Evolutionary conservation across 2,113 vertebrate species (phyloP), one percentile per base, ranked within the genome.

Genomic region (Chaetodon trifascialis): DNA sequence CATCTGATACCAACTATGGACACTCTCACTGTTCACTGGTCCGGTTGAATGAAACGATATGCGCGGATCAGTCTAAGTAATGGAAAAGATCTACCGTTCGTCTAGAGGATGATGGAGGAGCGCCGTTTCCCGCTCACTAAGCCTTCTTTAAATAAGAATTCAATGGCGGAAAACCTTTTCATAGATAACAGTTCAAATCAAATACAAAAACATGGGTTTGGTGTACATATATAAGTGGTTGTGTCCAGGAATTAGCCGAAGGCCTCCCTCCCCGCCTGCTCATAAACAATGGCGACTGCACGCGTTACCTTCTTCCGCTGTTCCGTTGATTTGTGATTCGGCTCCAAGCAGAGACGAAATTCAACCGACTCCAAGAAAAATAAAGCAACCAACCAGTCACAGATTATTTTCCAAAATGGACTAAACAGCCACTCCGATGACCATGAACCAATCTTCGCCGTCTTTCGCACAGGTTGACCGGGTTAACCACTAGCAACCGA

Each of bases 241-340:
- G 19, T n/a, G 79, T 21, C 30, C 46, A 19, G 1, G 25, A 47
- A 58, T 66, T 70, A 76, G 5, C 0, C 10, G 14, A 55, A 74
- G 86, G 87, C 90, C 90, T 77, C 7, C 10, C 21, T n/a, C 23
- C 12, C 44, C 11, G 60, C 79, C 79, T 72, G 78, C 76, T 42
- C 70, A 86, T 85, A 87, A 93, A 93, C 93, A 94, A 94, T 92
- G 93, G 93, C 92, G 85, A 36, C 16, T 17, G 75, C 90, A 87
- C 77, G 87, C 80, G 85, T 88, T 83, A 93, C 89, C 91, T 89
- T 62, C 65, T 78, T 65, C 79, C 71, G 86, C 47, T 19, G 34
- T 9, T 55, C 63, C 70, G 71, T 10, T 8, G 21, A 52, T 59
- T 73, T 68, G 40, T 4, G 56, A 19, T 21, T 79, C 58, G 14